A percentile compares a stretch with the other conserved stretches of the same genome.
Conservation (phyloP, 2,797 vertebrate genomes). For the Limosa lapponica region DNA sequence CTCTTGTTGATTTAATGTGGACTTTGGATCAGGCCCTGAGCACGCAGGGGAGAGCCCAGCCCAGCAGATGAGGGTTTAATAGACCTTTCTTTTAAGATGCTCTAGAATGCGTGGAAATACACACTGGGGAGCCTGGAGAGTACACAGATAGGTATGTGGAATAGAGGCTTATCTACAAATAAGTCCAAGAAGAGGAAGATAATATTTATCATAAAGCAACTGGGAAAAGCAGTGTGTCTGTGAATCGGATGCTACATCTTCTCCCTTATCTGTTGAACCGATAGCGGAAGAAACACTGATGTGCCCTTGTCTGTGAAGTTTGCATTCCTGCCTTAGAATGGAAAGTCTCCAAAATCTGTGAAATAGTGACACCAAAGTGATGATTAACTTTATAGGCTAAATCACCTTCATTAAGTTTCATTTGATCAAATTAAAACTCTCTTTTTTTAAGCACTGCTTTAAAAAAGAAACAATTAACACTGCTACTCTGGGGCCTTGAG, state of each 20-base stretch:
- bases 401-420: slow-evolving; percentile 51
- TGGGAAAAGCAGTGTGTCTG: slow-evolving; percentile 15
- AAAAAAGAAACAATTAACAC: slow-evolving; percentile 26
- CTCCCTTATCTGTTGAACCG: background rate
- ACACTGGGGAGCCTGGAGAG: background rate
- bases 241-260: background rate
- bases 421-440: slow-evolving; percentile 43
- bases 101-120: background rate
- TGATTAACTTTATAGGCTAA: slow-evolving; percentile 19
- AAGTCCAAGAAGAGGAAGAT: slow-evolving; percentile 35
- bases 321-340: background rate
- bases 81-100: background rate
- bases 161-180: slow-evolving; percentile 46
- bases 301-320: background rate
- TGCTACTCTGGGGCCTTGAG: background rate
- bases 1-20: background rate
- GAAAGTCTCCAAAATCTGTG: background rate
- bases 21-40: background rate
- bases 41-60: background rate
- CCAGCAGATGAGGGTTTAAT: background rate
- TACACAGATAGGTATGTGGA: background rate
- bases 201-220: slow-evolving; percentile 32
- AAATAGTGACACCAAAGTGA: background rate
- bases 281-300: background rate
- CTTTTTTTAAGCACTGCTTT: background rate